Evolutionary conservation across 2,888 invertebrate genomes (phyloP).

Genomic region (Habroteleia sp.): DNA sequence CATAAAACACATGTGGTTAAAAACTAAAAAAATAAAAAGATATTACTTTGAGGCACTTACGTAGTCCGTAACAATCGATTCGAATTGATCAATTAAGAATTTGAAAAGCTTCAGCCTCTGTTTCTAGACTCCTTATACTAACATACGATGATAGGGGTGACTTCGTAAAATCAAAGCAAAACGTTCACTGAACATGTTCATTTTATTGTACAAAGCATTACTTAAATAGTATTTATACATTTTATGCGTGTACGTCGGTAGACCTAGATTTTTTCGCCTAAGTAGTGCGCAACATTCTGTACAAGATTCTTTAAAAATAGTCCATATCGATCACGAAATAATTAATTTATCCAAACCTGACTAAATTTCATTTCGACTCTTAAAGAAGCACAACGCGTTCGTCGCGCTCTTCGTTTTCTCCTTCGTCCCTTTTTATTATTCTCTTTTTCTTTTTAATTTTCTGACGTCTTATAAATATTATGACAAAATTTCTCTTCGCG

Average conservation of each 20-base stretch:
- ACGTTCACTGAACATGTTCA: conserved; percentile 72
- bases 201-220: conserved; percentile 81
- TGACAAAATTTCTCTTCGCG: conserved; percentile 36
- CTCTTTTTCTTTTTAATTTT: conserved; percentile 1
- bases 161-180: conserved; percentile 10
- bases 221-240: conserved; percentile 78
- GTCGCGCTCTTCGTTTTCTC: conserved; percentile 1
- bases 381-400: neutral
- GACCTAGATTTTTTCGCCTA: conserved; percentile 70
- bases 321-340: conserved; percentile 70
- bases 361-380: conserved; percentile 8
- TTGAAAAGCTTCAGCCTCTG: conserved; percentile 24
- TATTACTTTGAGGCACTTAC: conserved; percentile 63
- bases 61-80: conserved; percentile 49
- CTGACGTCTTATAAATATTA: conserved; percentile 34
- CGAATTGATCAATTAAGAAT: conserved; percentile 41
- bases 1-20: conserved; percentile 53
- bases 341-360: conserved; percentile 36
- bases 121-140: conserved; percentile 22
- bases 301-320: conserved; percentile 67
- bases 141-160: neutral
- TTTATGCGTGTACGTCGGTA: conserved; percentile 69
- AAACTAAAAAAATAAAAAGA: conserved; percentile 42
- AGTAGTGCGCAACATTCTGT: conserved; percentile 75
- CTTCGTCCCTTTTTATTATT: neutral